phyloP scores from a whole-genome alignment of 2,888 invertebrate species.

The Drosophila maculinotata region DNA sequence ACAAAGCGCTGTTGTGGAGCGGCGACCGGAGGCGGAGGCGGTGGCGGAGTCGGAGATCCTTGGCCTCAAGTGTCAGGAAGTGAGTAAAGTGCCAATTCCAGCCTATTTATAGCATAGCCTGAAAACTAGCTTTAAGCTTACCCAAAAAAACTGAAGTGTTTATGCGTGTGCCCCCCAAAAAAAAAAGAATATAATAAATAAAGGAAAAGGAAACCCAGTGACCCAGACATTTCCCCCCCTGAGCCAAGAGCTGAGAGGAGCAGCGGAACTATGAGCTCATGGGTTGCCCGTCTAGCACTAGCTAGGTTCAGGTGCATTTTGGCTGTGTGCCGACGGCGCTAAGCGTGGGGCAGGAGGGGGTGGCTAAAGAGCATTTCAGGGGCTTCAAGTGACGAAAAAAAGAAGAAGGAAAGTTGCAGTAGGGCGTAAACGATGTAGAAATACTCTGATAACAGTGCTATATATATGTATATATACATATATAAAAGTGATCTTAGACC shows the following conservation, averaged over 20 bases:
- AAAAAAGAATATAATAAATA: neutral
- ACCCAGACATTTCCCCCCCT: conserved; percentile 65
- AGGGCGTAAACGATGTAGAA: neutral
- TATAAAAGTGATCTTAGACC: too few relatives aligned
- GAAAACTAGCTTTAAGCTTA: conserved; percentile 21
- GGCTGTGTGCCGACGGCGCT: conserved; percentile 53
- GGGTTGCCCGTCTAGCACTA: conserved; percentile 41
- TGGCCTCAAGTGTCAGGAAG: conserved; percentile 56
- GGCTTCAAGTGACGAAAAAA: conserved; percentile 25
- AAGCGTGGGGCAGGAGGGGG: conserved; percentile 2
- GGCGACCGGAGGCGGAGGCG: neutral
- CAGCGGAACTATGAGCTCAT: conserved; percentile 54
- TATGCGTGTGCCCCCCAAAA: conserved; percentile 21
- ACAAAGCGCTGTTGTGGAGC: conserved; percentile 47
- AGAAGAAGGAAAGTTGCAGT: neutral
- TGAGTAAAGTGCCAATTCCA: conserved; percentile 22
- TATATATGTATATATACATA: too few relatives aligned
- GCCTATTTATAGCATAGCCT: conserved; percentile 42
- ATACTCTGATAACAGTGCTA: conserved; percentile 1
- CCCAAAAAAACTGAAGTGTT: conserved; percentile 34
- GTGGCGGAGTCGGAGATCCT: neutral
- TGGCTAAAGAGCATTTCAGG: conserved; percentile 10
- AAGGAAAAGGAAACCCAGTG: conserved; percentile 62
- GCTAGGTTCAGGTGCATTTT: conserved; percentile 40
- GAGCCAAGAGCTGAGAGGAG: conserved; percentile 7